These are phyloP conservation scores for Anabas testudineus DNA, from an alignment of 2,797 vertebrate species.

Conservation along the genomic window DNA sequence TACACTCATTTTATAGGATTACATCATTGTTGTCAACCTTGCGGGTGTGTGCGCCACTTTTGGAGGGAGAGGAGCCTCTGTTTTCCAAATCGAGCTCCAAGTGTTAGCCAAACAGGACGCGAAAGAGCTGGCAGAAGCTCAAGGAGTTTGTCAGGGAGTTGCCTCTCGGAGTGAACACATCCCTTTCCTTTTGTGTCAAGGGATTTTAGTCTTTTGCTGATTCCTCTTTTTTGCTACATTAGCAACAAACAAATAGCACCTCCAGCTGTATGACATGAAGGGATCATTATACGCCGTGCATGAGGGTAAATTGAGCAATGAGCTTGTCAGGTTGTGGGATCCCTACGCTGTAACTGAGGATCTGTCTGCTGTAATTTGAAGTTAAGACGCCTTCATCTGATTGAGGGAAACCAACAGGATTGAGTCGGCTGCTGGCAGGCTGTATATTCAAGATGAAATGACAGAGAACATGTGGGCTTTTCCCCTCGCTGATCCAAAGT, in stretches of 20 bases:
- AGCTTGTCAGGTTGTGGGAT: conserved; percentile 58
- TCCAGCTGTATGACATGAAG: conserved; percentile 61
- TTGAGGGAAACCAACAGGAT: conserved; percentile 45
- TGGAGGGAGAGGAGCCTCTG: conserved; percentile 63
- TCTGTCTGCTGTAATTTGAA: conserved; percentile 54
- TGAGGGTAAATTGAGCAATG: conserved; percentile 58
- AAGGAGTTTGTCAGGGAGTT: conserved; percentile 61
- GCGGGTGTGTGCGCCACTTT: conserved; percentile 65
- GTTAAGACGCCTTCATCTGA: conserved; percentile 64
- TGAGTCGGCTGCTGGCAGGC: conserved; percentile 52
- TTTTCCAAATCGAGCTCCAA: conserved; percentile 65
- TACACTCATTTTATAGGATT: conserved; percentile 64
- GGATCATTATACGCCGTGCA: conserved; percentile 55
- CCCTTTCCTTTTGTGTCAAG: conserved; percentile 62
- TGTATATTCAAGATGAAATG: conserved; percentile 55
- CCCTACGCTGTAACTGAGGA: conserved; percentile 46
- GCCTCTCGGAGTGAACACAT: conserved; percentile 58
- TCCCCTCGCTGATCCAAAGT: conserved; percentile 63
- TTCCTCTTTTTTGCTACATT: conserved; percentile 69
- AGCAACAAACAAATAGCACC: conserved; percentile 70
- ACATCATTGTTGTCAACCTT: conserved; percentile 67
- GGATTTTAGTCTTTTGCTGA: conserved; percentile 69
- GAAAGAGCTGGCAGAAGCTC: conserved; percentile 69
- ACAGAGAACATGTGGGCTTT: conserved; percentile 48
- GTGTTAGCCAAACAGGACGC: conserved; percentile 65